phyloP scores from a whole-genome alignment of 2,888 invertebrate species.

The Thysanoteuthis rhombus region DNA sequence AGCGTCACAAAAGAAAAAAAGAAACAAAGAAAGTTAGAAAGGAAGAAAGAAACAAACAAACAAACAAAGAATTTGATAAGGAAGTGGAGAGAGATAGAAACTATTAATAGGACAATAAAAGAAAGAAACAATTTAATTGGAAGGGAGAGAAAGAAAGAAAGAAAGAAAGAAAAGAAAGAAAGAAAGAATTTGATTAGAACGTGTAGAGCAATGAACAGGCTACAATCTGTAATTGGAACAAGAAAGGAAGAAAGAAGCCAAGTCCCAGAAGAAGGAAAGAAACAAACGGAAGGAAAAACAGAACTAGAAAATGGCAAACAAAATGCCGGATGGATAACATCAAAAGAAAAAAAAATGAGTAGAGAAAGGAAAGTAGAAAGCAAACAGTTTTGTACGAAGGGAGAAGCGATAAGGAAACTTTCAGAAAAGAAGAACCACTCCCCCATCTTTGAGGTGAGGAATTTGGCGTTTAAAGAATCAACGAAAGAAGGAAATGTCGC shows the following conservation, averaged over 20 bases:
- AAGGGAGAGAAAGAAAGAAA: background rate
- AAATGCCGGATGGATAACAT: no score
- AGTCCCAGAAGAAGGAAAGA: no score
- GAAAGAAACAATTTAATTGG: background rate
- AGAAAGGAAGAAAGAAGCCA: no score
- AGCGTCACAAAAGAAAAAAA: background rate
- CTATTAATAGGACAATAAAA: background rate
- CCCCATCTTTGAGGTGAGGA: background rate
- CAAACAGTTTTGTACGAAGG: no score
- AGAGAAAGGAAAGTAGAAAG: no score
- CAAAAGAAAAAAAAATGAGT: no score
- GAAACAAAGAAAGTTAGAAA: background rate
- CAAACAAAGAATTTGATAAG: background rate
- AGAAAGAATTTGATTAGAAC: background rate
- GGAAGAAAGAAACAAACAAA: background rate
- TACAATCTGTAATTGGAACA: no score
- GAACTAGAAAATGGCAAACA: no score
- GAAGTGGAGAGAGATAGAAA: background rate
- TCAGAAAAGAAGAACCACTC: no score
- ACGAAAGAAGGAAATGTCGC: background rate
- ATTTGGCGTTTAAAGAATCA: background rate
- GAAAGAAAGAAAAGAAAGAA: background rate
- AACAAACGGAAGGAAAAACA: no score
- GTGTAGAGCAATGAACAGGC: no score
- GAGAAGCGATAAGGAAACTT: no score